phyloP scores from a whole-genome alignment of 2,888 invertebrate genomes.

The Pelosia muscerda region DNA sequence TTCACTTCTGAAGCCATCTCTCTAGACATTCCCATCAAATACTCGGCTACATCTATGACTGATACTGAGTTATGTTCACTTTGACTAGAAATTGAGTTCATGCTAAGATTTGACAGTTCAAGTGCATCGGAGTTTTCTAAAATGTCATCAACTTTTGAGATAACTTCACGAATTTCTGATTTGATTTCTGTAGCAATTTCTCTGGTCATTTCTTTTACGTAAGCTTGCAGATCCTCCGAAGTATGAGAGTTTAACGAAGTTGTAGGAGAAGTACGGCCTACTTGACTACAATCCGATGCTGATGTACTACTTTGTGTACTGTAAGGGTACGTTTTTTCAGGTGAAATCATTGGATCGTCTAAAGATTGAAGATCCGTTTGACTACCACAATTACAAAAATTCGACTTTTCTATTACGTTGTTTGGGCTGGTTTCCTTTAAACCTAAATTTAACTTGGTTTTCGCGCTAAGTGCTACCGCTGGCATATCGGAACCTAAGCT shows the following conservation, averaged over 20 bases:
- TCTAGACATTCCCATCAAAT: constrained; percentile 91
- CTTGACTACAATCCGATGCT: constrained; percentile 85
- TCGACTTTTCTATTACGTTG: constrained; percentile 70
- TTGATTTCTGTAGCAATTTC: constrained; percentile 93
- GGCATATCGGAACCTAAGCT: constrained; percentile 88
- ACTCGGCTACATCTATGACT: constrained; percentile 91
- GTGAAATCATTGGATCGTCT: constrained; percentile 85
- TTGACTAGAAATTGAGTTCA: constrained; percentile 87
- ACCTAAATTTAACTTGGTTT: constrained; percentile 89
- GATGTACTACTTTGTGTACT: constrained; percentile 82
- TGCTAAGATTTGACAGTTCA: constrained; percentile 83
- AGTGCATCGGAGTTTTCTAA: constrained; percentile 89
- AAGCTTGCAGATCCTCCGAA: constrained; percentile 91
- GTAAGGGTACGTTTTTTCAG: constrained; percentile 79
- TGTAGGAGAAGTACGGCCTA: constrained; percentile 86
- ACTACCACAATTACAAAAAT: constrained; percentile 90
- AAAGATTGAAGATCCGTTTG: constrained; percentile 90
- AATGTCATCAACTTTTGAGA: constrained; percentile 92
- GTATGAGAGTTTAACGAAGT: constrained; percentile 84
- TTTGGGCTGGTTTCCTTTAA: constrained; percentile 84
- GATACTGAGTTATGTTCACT: constrained; percentile 90
- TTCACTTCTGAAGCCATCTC: constrained; percentile 94
- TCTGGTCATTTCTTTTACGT: constrained; percentile 92
- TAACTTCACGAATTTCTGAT: constrained; percentile 93
- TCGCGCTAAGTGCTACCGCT: constrained; percentile 87